Evolutionary conservation across 2,113 vertebrate species (phyloP).

Genomic region (Maccullochella peelii): DNA sequence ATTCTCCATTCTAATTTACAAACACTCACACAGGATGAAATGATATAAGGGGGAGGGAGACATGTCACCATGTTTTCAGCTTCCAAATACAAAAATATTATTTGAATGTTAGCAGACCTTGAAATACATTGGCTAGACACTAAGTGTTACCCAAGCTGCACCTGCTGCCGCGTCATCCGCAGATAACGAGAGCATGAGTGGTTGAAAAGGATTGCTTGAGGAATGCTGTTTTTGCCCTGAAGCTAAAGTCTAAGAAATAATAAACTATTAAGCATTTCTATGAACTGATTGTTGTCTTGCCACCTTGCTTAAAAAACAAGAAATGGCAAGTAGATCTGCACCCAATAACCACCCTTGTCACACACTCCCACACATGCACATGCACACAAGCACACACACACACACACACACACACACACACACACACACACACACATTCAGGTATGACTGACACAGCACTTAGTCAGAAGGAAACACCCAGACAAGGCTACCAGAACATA

Average conservation of each 20-base stretch:
- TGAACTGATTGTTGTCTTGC: conserved; percentile 37
- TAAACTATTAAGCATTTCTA: conserved; percentile 13
- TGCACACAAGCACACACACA: too few relatives aligned
- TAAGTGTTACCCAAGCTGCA: conserved; percentile 77
- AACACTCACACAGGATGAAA: conserved; percentile 26
- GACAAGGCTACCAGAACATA: conserved; percentile 56
- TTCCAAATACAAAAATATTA: conserved; percentile 77
- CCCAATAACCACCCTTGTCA: neutral
- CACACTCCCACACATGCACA: too few relatives aligned
- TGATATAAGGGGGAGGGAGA: conserved; percentile 16
- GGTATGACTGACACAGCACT: conserved; percentile 70
- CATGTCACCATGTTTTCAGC: conserved; percentile 66
- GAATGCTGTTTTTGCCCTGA: conserved; percentile 66
- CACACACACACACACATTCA: conserved; percentile 44
- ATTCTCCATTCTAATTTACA: conserved; percentile 25
- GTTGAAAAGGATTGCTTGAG: conserved; percentile 57
- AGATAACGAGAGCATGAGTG: conserved; percentile 67
- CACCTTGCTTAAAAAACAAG: conserved; percentile 9
- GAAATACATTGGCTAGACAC: conserved; percentile 77
- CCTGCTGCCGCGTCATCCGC: conserved; percentile 70
- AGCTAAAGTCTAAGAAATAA: conserved; percentile 29
- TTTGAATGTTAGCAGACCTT: conserved; percentile 77
- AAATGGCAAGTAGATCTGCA: conserved; percentile 29
- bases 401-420: conserved; percentile 11
- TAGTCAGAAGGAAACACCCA: conserved; percentile 74